These are phyloP conservation scores for Gracilinanus agilis DNA, from an alignment of 2,113 vertebrate genomes.

Conservation along the genomic window DNA sequence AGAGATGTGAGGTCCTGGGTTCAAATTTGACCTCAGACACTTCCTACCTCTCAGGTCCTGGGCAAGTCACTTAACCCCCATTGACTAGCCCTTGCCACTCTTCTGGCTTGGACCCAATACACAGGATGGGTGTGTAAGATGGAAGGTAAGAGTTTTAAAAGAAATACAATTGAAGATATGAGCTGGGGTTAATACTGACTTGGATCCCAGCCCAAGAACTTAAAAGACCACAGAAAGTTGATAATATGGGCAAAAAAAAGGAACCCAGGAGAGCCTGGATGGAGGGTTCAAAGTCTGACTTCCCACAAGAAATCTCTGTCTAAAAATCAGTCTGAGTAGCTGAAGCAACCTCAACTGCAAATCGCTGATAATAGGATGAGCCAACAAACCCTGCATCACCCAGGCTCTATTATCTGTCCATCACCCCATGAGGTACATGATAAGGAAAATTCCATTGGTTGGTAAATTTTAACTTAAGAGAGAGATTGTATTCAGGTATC, in stretches of 20 bases:
- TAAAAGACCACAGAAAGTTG: background rate
- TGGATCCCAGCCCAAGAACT: background rate
- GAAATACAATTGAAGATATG: background rate
- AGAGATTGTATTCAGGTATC: background rate
- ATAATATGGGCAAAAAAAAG: background rate
- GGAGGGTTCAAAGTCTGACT: background rate
- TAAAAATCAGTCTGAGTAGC: background rate
- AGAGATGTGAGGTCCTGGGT: too few relatives aligned
- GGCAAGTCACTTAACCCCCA: too few relatives aligned
- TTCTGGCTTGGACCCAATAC: too few relatives aligned
- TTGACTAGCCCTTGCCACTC: too few relatives aligned
- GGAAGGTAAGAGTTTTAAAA: too few relatives aligned
- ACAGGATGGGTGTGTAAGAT: too few relatives aligned
- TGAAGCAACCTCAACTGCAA: background rate
- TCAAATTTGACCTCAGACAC: too few relatives aligned
- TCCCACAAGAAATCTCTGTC: background rate
- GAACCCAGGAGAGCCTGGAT: background rate
- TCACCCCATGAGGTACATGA: background rate
- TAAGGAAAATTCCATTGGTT: background rate
- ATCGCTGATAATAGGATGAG: background rate
- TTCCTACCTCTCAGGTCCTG: too few relatives aligned
- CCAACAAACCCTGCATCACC: background rate
- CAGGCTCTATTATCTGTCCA: background rate
- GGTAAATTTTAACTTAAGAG: background rate
- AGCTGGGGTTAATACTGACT: background rate